Percentiles rank a stretch among this genome's conserved stretches.
Conservation (phyloP, 2,113 vertebrate species). For the Acrocephalus kingi region DNA sequence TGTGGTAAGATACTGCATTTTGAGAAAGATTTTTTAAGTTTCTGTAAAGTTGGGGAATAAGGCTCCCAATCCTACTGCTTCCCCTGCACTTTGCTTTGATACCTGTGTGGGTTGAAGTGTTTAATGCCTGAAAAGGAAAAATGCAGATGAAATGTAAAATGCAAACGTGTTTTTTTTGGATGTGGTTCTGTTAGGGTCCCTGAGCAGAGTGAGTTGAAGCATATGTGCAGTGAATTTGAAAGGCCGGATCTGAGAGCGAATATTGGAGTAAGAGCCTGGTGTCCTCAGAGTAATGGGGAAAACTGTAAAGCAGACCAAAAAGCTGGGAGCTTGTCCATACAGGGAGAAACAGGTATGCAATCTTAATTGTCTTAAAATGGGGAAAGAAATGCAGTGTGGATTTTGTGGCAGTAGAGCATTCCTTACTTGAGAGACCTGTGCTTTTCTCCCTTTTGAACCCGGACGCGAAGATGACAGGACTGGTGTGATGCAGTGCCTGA, state of each 20-base stretch:
- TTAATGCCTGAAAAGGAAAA: background rate
- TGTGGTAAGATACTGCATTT: background rate
- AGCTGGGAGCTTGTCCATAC: slow-evolving; percentile 22
- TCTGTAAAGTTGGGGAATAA: background rate
- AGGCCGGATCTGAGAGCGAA: slow-evolving; percentile 73
- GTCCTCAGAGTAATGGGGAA: slow-evolving; percentile 73
- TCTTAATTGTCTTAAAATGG: background rate
- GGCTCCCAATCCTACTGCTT: background rate
- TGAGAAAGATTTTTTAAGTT: background rate
- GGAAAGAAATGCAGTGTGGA: background rate
- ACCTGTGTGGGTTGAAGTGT: background rate
- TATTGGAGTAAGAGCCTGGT: slow-evolving; percentile 76
- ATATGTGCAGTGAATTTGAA: slow-evolving; percentile 80
- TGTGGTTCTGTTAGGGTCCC: slow-evolving; percentile 74
- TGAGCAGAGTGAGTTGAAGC: slow-evolving; percentile 82
- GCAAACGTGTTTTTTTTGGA: background rate
- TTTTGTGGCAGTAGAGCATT: background rate
- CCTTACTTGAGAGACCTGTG: background rate
- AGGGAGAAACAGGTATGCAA: slow-evolving; percentile 71
- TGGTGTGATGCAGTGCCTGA: background rate
- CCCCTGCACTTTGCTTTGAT: background rate
- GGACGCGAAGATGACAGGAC: rapidly evolving
- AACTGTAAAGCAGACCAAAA: slow-evolving; percentile 68
- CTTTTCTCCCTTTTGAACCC: background rate
- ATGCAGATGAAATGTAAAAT: background rate